Evolutionary conservation across 1,140 invertebrate genomes (phyloP).

Genomic region (Drosophila azteca): DNA sequence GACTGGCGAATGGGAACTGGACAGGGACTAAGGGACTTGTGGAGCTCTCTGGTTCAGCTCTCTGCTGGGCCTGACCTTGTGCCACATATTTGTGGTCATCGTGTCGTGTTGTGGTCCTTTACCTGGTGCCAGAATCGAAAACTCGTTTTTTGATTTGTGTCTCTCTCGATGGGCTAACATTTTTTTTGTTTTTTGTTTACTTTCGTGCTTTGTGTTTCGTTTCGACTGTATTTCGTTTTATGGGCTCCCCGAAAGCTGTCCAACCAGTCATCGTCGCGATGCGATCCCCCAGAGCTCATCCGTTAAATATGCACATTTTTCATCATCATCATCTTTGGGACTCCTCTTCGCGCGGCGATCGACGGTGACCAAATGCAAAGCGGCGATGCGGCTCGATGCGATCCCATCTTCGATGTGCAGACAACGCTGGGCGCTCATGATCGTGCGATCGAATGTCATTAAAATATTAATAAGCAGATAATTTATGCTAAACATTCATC

Average conservation of each 20-base stretch:
- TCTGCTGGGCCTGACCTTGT: constrained; percentile 62
- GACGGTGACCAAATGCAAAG: constrained; percentile 54
- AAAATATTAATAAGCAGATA: constrained; percentile 66
- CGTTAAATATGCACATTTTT: constrained; percentile 78
- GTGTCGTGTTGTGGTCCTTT: constrained; percentile 62
- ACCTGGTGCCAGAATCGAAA: constrained; percentile 57
- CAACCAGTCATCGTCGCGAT: constrained; percentile 60
- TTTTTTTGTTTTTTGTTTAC: constrained; percentile 55
- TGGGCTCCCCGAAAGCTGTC: constrained; percentile 69
- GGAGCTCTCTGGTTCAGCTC: not conserved
- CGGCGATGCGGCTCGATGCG: constrained; percentile 9
- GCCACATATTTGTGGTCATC: constrained; percentile 57
- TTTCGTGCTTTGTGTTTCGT: constrained; percentile 30
- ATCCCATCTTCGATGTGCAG: constrained; percentile 38
- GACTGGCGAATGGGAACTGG: constrained; percentile 2
- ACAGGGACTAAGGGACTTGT: constrained; percentile 20
- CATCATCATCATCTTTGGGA: constrained; percentile 43
- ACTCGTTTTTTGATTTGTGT: constrained; percentile 60
- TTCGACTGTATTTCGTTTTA: constrained; percentile 42
- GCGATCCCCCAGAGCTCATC: constrained; percentile 50
- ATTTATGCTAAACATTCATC: constrained; percentile 58
- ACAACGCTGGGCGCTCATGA: constrained; percentile 38
- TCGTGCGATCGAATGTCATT: constrained; percentile 70
- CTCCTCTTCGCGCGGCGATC: constrained; percentile 7
- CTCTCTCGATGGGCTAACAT: constrained; percentile 35